Evolutionary conservation across 1,140 invertebrate species (phyloP), one percentile per base, ranked within the genome.

Genomic region (Magallana ariakensis): DNA sequence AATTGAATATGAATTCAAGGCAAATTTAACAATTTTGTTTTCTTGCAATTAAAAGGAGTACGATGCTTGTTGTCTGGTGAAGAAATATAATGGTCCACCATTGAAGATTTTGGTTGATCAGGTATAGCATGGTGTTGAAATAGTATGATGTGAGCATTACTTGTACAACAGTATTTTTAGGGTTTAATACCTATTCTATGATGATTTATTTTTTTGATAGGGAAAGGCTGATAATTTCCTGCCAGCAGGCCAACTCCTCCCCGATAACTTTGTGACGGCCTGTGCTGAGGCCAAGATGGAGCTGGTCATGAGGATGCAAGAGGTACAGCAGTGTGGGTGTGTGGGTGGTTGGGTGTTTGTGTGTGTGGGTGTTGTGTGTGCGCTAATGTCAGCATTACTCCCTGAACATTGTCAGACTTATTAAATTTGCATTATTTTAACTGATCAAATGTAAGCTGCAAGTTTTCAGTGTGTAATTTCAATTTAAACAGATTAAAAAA

Each of bases 101-200:
- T 94, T 98, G 11, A 96, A 97, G 87, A 96, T 99, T 66, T 95
- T 99, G 5, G 96, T 99, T 91, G 98, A 99, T 95, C 98, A 99
- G 96, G 98, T 98, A 94, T 90, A 80, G 16, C 57, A 55, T 60
- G 22, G 22, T 26, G 19, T 22, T 9, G 15, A 19, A 82, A 33
- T 33, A n/a, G 22, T 55, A 53, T 46, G 54, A 19, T 55, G n/a
- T 19, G 5, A 55, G 5, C 16, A 54, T 57, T 16, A 16, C 15
- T 57, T n/a, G 33, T 46, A 46, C 2, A 46, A 46, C 33, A 5
- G 33, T 46, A 46, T 46, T 5, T 46, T 46, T 46, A 5, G 33
- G 33, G 2, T 46, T 46, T 46, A 46, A 46, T 46, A 46, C 33
- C 33, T 46, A 46, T 46, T 46, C 33, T 46, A 46, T 46, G 33